Conservation (phyloP, 2,797 vertebrate species). For the Acanthurus lineatus region DNA sequence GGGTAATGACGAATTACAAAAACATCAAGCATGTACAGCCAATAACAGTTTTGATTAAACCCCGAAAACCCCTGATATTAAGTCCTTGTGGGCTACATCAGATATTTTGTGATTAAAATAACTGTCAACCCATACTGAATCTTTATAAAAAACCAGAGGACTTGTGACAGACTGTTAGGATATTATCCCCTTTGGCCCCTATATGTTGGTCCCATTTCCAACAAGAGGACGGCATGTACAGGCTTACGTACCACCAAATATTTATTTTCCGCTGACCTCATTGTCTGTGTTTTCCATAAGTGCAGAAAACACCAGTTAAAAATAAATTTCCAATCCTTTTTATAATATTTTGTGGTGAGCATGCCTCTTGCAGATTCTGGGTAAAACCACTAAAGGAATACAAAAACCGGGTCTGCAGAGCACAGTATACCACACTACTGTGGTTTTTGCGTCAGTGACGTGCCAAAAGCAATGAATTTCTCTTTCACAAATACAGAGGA, state of each 20-base stretch:
- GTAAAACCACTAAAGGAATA: slow-evolving; percentile 67
- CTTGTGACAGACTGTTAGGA: not conserved
- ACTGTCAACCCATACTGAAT: no score
- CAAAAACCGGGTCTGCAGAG: slow-evolving; percentile 56
- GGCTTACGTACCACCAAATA: slow-evolving; percentile 12
- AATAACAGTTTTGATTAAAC: not conserved
- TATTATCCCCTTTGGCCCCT: not conserved
- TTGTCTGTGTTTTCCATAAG: slow-evolving; percentile 46
- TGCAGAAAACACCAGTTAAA: slow-evolving; percentile 52
- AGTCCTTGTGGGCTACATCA: not conserved
- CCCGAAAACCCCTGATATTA: not conserved
- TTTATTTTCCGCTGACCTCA: slow-evolving; percentile 39
- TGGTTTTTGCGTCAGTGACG: slow-evolving; percentile 15
- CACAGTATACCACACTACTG: slow-evolving; percentile 53
- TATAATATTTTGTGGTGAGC: slow-evolving; percentile 61
- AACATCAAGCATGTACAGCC: not conserved
- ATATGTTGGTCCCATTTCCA: not conserved
- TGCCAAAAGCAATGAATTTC: slow-evolving; percentile 60
- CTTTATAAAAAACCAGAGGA: not conserved
- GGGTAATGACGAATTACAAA: not conserved
- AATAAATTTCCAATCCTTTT: slow-evolving; percentile 48
- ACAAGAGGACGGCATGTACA: slow-evolving; percentile 5
- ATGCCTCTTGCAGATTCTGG: slow-evolving; percentile 56
- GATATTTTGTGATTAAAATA: not conserved
- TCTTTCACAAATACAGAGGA: slow-evolving; percentile 40